Percentiles rank a stretch among this genome's conserved stretches.
Conservation (phyloP, 2,113 vertebrate species). For the Antigone vipio region DNA sequence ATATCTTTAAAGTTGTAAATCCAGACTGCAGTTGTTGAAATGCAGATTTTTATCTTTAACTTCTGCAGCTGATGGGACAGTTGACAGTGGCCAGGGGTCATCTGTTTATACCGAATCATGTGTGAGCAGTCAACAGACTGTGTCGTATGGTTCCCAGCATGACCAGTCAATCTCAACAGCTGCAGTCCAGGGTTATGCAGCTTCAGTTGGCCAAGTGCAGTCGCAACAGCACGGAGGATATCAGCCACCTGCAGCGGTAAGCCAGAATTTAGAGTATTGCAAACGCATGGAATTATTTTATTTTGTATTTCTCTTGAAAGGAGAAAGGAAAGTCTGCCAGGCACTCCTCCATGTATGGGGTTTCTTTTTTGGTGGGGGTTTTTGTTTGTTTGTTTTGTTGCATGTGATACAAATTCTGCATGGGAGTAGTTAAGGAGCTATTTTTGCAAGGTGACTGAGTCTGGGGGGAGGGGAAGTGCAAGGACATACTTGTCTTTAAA, state of each 20-base stretch:
- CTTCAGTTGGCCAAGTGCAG: constrained; percentile 69
- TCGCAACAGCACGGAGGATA: constrained; percentile 78
- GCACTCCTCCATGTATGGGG: fast-evolving
- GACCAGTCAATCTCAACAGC: constrained; percentile 73
- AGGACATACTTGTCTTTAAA: not conserved
- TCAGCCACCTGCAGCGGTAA: constrained; percentile 86
- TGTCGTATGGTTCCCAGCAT: constrained; percentile 86
- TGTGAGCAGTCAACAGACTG: constrained; percentile 83
- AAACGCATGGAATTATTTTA: not conserved
- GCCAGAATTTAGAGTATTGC: constrained; percentile 29
- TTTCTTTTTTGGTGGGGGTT: not conserved
- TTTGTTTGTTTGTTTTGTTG: too few species aligned
- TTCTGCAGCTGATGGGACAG: constrained; percentile 81
- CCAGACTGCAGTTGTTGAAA: not conserved
- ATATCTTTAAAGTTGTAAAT: not conserved
- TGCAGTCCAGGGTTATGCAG: constrained; percentile 72
- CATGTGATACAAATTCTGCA: not conserved
- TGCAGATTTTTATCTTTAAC: not conserved
- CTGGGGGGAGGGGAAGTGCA: not conserved
- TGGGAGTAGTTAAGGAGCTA: not conserved
- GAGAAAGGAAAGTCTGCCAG: not conserved
- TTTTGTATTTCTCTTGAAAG: not conserved
- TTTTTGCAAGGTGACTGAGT: not conserved
- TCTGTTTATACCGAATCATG: constrained; percentile 87
- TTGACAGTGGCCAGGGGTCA: constrained; percentile 93